Evolutionary conservation across 2,888 invertebrate genomes (phyloP), one percentile per base, ranked within the genome.

Genomic region (Tachystola acroxantha): DNA sequence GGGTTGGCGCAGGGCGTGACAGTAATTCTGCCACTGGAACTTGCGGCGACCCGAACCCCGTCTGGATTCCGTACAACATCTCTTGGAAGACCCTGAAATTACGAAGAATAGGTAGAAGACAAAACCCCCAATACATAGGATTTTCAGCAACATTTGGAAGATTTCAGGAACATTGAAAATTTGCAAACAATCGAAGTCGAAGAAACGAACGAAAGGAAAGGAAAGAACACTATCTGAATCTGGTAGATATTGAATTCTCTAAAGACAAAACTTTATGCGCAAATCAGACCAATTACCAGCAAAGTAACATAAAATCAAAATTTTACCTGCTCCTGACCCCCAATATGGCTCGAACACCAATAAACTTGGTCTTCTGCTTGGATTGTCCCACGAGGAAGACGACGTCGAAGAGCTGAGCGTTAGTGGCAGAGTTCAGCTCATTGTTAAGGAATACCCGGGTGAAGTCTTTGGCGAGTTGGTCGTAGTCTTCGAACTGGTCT

Each of bases 401-500:
- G 3, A 97, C 95, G 69, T 97, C 97, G 74, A 96, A 97, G 12
- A 97, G 88, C 64, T 92, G 94, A 16, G 94, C 92, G 66, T 96
- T 95, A 42, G 91, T 85, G 19, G 93, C 88, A 42, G 91, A 88
- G 56, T 95, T 95, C 42, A 93, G 91, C 57, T 95, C 93, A 54
- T 90, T 92, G 75, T 96, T 96, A 38, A 96, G 89, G 82, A 97
- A 97, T 56, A 94, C 94, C 55, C 92, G 89, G 6, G 96, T 95
- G 72, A 97, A 97, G 79, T 97, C 97, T 77, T 96, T 96, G 22
- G 96, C 96, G 38, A 97, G 87, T 70, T 96, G 96, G 73, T 97
- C 97, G 80, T 96, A 96, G 77, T 96, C 96, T 78, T 97, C 97
- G 70, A 97, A 97, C 67, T 96, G 94, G 82, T 97, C 97, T 55